Conservation (phyloP, 2,888 invertebrate genomes). For the Xestia sexstrigata region DNA sequence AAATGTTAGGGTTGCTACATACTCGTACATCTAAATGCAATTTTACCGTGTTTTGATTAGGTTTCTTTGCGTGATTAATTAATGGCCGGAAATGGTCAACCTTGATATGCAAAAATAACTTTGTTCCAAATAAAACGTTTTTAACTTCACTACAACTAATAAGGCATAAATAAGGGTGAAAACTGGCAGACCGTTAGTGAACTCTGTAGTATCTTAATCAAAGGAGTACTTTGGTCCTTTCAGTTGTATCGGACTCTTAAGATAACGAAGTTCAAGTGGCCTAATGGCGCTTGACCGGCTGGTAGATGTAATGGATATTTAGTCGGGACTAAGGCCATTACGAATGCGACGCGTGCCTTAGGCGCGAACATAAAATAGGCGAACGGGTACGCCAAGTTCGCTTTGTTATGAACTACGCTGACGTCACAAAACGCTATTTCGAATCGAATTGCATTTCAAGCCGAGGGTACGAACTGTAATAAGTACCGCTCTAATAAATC, state of each 20-base stretch:
- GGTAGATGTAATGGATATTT: conserved; percentile 24
- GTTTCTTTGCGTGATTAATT: neutral
- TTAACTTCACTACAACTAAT: neutral
- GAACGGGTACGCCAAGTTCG: neutral
- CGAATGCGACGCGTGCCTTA: conserved; percentile 7
- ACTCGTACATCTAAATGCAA: neutral
- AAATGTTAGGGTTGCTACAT: neutral
- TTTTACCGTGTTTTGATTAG: neutral
- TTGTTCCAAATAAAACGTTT: neutral
- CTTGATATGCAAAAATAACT: neutral
- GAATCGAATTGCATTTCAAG: neutral
- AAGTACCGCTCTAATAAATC: neutral
- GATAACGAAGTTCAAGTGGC: conserved; percentile 35
- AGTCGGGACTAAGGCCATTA: conserved; percentile 10
- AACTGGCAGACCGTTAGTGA: too few species aligned
- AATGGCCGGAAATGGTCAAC: neutral
- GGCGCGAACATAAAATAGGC: conserved; percentile 9
- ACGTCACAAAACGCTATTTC: conserved; percentile 1
- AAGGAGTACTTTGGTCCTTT: neutral
- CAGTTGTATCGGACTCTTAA: neutral
- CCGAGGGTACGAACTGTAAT: neutral
- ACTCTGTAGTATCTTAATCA: too few species aligned
- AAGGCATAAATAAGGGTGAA: too few species aligned
- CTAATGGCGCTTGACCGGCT: conserved; percentile 6
- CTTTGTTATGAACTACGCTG: conserved; percentile 8